Evolutionary conservation across 2,113 vertebrate genomes (phyloP).

Genomic region (Pteruthius melanotis): DNA sequence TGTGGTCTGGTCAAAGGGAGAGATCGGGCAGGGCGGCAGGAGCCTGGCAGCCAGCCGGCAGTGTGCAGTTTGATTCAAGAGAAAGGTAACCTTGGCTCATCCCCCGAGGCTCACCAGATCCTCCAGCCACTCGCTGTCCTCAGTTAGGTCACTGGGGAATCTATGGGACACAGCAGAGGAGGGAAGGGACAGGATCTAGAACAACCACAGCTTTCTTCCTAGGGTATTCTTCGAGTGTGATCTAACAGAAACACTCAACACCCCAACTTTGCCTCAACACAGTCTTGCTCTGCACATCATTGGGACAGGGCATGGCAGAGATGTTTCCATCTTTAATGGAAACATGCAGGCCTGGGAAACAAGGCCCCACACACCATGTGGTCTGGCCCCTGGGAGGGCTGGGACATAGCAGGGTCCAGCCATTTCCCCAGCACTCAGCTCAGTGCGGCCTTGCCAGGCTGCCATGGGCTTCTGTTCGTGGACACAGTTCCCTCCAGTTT

Average conservation of each 20-base stretch:
- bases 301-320: neutral
- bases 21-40: conserved; percentile 63
- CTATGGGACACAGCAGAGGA: conserved; percentile 23
- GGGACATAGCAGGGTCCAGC: neutral
- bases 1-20: conserved; percentile 75
- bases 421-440: neutral
- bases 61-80: conserved; percentile 69
- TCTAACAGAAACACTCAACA: neutral
- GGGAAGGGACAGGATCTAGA: neutral
- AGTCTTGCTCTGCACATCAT: neutral
- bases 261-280: neutral
- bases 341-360: neutral
- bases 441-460: neutral
- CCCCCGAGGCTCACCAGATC: conserved; percentile 72
- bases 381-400: neutral
- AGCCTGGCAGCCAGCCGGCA: conserved; percentile 71
- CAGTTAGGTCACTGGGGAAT: conserved; percentile 70
- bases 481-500: neutral
- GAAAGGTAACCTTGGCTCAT: conserved; percentile 68
- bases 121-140: conserved; percentile 71
- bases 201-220: neutral
- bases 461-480: neutral
- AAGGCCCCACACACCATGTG: fast-evolving
- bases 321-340: neutral
- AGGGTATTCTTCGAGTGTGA: fast-evolving